Conservation (phyloP, 2,113 vertebrate species). For the Callorhinus ursinus region DNA sequence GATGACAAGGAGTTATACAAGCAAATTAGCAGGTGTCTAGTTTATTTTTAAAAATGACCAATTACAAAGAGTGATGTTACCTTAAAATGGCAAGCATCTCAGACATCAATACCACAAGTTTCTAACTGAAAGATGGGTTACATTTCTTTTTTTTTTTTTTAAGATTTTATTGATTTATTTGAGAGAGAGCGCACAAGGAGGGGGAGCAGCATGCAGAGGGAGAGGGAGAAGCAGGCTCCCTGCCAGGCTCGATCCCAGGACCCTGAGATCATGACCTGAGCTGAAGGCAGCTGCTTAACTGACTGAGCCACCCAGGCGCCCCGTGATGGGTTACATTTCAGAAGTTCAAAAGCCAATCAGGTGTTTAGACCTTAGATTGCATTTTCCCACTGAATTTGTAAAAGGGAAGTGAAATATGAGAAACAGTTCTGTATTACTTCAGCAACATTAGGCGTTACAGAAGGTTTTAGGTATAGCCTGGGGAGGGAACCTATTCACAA, state of each 20-base stretch:
- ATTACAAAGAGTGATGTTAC: constrained; percentile 25
- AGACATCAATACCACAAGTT: neutral
- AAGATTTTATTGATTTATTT: too few species aligned
- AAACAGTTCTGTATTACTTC: constrained; percentile 17
- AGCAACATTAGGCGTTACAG: neutral
- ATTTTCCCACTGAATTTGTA: constrained; percentile 13
- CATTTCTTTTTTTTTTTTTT: neutral
- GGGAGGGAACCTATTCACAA: neutral
- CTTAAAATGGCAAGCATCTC: constrained; percentile 39
- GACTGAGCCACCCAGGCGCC: neutral
- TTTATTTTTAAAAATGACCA: constrained; percentile 22
- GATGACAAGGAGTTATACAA: constrained; percentile 31
- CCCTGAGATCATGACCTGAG: neutral
- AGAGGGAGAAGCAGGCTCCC: too few species aligned
- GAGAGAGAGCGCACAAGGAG: too few species aligned
- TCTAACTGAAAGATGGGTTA: constrained; percentile 35
- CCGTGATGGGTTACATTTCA: neutral
- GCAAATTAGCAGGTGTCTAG: neutral
- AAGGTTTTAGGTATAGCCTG: neutral
- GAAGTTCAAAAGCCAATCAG: neutral
- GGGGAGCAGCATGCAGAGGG: too few species aligned
- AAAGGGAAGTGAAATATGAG: constrained; percentile 32
- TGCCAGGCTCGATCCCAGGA: neutral
- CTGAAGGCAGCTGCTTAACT: neutral
- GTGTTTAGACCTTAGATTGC: neutral